Evolutionary conservation across 2,113 vertebrate genomes (phyloP).

Genomic region (Peromyscus leucopus): DNA sequence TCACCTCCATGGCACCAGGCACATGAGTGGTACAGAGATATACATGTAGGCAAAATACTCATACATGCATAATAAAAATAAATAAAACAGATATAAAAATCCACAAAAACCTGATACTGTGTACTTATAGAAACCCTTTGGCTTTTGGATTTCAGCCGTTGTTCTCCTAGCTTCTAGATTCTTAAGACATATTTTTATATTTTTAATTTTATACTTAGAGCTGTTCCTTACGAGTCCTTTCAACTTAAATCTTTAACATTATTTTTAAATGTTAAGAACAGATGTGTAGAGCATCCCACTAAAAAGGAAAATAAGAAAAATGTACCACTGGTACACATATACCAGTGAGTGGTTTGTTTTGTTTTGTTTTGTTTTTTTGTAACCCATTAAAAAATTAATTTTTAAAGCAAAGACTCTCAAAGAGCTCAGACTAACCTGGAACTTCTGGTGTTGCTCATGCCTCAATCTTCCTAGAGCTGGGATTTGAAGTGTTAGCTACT

Average conservation of each 20-base stretch:
- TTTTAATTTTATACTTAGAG: background rate
- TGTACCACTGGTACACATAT: background rate
- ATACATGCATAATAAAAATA: background rate
- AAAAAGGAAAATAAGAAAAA: slow-evolving; percentile 27
- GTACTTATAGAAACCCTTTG: background rate
- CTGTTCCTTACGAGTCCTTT: background rate
- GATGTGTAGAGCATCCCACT: background rate
- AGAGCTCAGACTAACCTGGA: background rate
- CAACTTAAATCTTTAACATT: background rate
- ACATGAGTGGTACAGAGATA: background rate
- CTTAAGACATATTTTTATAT: slow-evolving; percentile 46
- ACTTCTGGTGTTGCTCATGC: background rate
- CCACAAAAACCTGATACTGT: background rate
- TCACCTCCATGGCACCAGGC: background rate
- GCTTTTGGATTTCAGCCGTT: background rate
- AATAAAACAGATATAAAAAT: background rate
- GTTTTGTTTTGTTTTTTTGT: background rate
- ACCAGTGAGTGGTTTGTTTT: background rate
- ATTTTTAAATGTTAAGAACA: background rate
- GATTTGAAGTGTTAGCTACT: background rate
- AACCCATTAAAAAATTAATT: background rate
- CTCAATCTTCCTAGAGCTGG: background rate
- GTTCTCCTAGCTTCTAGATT: background rate
- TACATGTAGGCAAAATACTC: background rate
- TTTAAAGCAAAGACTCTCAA: background rate